Evolutionary conservation across 2,888 invertebrate species (phyloP).

Genomic region (Nephrocerus scutellatus): DNA sequence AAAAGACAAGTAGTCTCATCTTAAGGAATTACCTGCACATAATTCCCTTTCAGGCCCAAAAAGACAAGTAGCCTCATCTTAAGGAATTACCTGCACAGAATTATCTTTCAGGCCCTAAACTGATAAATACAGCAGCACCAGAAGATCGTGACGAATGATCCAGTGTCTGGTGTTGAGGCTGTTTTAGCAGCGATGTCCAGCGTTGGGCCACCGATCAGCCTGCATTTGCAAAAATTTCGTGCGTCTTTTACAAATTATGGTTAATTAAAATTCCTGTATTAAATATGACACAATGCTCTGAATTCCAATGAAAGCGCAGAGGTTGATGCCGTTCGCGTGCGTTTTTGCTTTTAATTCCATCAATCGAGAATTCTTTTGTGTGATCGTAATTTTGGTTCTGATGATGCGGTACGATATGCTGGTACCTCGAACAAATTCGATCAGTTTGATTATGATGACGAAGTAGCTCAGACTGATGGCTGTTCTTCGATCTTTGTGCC

Average conservation of each 20-base stretch:
- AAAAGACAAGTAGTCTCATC: too few species aligned
- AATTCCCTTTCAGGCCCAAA: too few species aligned
- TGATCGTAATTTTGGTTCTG: too few species aligned
- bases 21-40: too few species aligned
- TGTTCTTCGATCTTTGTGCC: conserved; percentile 1
- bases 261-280: conserved; percentile 49
- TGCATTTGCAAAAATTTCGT: conserved; percentile 27
- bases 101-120: too few species aligned
- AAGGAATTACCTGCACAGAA: too few species aligned
- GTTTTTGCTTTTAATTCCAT: conserved; percentile 17
- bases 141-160: too few species aligned
- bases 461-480: conserved; percentile 1
- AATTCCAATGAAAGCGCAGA: conserved; percentile 35
- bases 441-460: conserved; percentile 21
- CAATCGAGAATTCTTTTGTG: too few species aligned
- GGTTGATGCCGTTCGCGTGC: conserved; percentile 9
- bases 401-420: conserved; percentile 19
- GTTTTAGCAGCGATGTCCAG: conserved; percentile 16
- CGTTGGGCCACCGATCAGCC: not conserved
- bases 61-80: too few species aligned
- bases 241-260: conserved; percentile 47
- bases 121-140: too few species aligned
- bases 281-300: conserved; percentile 49
- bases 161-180: too few species aligned
- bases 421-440: conserved; percentile 23